phyloP scores from a whole-genome alignment of 2,113 vertebrate species.

The Planiliza haematocheilus region DNA sequence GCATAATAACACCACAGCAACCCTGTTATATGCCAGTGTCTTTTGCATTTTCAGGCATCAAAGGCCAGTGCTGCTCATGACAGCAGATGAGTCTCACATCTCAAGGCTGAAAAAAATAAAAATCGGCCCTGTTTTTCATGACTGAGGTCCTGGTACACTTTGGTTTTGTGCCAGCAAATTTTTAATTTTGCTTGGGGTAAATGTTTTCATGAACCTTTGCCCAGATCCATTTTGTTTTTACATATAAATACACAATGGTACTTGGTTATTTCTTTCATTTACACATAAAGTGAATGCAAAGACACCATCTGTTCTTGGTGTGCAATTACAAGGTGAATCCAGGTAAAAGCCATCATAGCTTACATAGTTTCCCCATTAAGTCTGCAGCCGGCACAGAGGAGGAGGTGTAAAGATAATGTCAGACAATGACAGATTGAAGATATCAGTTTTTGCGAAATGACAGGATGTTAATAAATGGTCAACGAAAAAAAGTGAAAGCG shows the following conservation, averaged over 20 bases:
- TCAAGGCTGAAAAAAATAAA: slow-evolving; percentile 13
- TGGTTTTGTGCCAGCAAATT: neutral
- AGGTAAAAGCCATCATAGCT: slow-evolving; percentile 20
- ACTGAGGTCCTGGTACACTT: neutral
- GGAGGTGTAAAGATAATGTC: neutral
- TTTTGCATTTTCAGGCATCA: slow-evolving; percentile 53
- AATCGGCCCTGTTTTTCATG: neutral
- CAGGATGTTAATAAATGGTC: neutral
- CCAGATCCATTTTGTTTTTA: neutral
- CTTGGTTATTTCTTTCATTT: slow-evolving; percentile 7
- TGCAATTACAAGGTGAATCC: slow-evolving; percentile 30
- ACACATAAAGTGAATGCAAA: slow-evolving; percentile 32
- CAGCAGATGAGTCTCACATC: slow-evolving; percentile 26
- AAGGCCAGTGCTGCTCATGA: slow-evolving; percentile 29
- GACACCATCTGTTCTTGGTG: slow-evolving; percentile 22
- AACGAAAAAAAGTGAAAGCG: neutral
- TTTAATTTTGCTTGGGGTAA: neutral
- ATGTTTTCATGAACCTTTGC: slow-evolving; percentile 11
- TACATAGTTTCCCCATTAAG: slow-evolving; percentile 12
- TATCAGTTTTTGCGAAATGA: slow-evolving; percentile 2
- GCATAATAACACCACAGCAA: slow-evolving; percentile 59
- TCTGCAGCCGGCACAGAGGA: neutral
- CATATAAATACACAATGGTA: neutral
- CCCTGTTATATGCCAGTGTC: slow-evolving; percentile 48
- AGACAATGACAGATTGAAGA: slow-evolving; percentile 6